Base-by-base conservation (phyloP, 1,140 invertebrate species). In the Bombus confusus region DNA sequence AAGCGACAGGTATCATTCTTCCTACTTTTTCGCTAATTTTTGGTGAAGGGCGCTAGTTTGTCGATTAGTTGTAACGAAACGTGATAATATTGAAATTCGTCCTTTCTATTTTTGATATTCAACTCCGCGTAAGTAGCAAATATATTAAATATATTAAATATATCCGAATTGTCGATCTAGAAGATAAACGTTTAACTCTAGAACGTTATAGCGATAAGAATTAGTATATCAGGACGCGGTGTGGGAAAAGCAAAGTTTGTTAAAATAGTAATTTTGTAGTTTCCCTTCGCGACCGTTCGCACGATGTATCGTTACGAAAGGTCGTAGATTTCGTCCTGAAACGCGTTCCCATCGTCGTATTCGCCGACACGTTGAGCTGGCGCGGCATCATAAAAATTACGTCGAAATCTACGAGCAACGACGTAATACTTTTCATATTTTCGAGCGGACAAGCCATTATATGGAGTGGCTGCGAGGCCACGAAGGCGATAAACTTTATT, bases 401-500 rank as follows among this genome's bases (percentile, higher is more conserved):
- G 89, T 87, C 86, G 84, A 73, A 86, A 88, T 88, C 86, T 90
- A 87, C 87, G 85, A 90, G 82, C 79, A 74, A 82, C 81, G 83
- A 64, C 76, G 88, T 90, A 87, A 80, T 90, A 87, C 89, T 90
- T 88, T 81, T 87, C 87, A 87, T 86, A 81, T 90, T 90, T 90
- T 84, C 75, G 85, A 59, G 80, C 79, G 83, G 86, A 83, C 88
- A 81, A 68, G 75, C 88, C 81, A 90, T 90, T 90, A 90, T 86
- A 83, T 66, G 86, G 79, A 80, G 68, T 59, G 57, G 57, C 62
- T 86, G 88, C 81, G 79, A 68, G 79, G 57, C 80, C 66, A 47
- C 88, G 75, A 90, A 90, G 89, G 83, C 88, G 89, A 90, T 90
- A 90, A 90, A 90, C 88, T 90, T 90, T 90, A 90, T 90, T 90